Conservation (phyloP, 2,888 invertebrate genomes). For the Phengaris arion region DNA sequence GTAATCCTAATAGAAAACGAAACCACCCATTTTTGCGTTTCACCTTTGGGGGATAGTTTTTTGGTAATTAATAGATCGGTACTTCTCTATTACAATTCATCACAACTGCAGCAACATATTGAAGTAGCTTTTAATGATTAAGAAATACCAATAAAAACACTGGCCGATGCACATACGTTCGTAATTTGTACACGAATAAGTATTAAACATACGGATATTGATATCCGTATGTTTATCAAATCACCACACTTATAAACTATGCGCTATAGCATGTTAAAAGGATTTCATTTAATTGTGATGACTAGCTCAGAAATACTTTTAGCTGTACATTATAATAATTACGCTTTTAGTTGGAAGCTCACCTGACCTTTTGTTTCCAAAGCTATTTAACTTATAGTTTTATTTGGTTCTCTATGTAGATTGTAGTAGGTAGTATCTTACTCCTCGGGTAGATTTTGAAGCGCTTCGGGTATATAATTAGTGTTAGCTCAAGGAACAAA, state of each 20-base stretch:
- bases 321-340: conserved; percentile 68
- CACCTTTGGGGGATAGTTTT: neutral
- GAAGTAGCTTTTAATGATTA: no score
- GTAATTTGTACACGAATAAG: no score
- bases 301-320: conserved; percentile 65
- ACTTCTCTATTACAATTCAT: neutral
- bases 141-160: no score
- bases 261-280: conserved; percentile 49
- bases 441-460: no score
- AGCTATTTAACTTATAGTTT: neutral
- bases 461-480: no score
- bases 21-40: conserved; percentile 7
- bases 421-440: no score
- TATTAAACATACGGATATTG: no score
- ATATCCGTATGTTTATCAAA: neutral
- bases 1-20: conserved; percentile 37
- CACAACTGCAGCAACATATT: neutral
- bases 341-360: conserved; percentile 49
- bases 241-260: neutral
- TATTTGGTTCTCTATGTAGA: neutral
- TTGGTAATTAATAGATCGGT: conserved; percentile 38
- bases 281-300: conserved; percentile 71
- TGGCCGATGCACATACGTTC: neutral
- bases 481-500: no score
- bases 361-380: conserved; percentile 35